phyloP scores from a whole-genome alignment of 2,113 vertebrate genomes.

The Rhinopithecus roxellana region DNA sequence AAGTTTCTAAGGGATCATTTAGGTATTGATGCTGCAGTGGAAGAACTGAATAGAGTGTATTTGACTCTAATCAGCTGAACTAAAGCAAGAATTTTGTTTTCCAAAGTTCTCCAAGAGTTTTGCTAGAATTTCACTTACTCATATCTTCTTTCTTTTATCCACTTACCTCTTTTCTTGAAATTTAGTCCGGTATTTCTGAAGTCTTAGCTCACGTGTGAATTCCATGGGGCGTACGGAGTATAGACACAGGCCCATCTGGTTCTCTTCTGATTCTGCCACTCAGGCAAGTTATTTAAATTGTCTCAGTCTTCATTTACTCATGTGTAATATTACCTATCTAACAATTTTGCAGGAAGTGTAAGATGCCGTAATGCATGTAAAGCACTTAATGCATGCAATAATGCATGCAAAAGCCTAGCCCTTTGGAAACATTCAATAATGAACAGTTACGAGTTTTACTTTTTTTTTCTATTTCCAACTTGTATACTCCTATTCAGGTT shows the following conservation, averaged over 20 bases:
- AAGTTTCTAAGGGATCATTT: background rate
- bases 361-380: background rate
- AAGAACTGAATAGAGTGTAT: background rate
- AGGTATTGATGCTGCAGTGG: background rate
- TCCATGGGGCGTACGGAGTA: accelerated
- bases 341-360: background rate
- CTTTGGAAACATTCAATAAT: background rate
- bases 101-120: background rate
- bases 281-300: background rate
- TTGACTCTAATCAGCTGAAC: background rate
- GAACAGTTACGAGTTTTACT: background rate
- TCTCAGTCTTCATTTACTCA: background rate
- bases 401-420: background rate
- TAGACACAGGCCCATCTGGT: accelerated
- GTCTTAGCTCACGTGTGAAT: background rate
- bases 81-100: background rate
- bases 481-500: background rate
- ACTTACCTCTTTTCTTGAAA: background rate
- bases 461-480: background rate
- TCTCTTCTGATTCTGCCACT: background rate
- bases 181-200: background rate
- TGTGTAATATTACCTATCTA: background rate
- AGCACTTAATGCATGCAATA: background rate
- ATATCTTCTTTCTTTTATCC: background rate
- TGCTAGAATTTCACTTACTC: background rate